Evolutionary conservation across 1,140 invertebrate genomes (phyloP), one percentile per base, ranked within the genome.

Genomic region (Drosophila lowei): DNA sequence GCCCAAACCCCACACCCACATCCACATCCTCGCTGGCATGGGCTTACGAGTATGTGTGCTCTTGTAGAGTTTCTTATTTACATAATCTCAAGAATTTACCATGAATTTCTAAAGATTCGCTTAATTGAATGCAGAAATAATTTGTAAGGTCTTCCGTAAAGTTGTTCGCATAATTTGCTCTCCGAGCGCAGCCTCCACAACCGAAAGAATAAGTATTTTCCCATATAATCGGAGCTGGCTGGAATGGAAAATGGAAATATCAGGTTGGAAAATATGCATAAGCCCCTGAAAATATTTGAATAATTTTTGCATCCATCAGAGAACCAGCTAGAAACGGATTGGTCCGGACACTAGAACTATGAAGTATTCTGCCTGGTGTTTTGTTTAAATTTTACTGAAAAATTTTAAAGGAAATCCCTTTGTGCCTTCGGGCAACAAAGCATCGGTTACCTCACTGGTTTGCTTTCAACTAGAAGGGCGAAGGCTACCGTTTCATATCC

Each of bases 41-140:
- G 21, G 50, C 38, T 25, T 38, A 21, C 47, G 18, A 42, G 38
- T 63, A 47, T 53, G 34, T 25, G 38, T 54, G 50, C 47, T 48
- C 46, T 55, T 63, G 76, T 42, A 49, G 63, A 68, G 64, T 70
- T 74, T 71, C 77, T 75, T 75, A 79, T 79, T 79, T 79, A 71
- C 65, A 79, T 79, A 79, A 75, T 60, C 65, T 75, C 42, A 58
- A 79, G 66, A 38, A 71, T 61, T 75, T 46, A n/a, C 46, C 56
- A 47, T 63, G 54, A 75, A 64, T 60, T 79, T 75, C 60, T 75
- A 71, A 79, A 79, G 60, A 57, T 75, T 57, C 64, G 56, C 52
- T 56, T 63, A 61, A 79, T 70, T 75, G 56, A 79, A 79, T 75
- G 77, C 49, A 53, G 55, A 75, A 70, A 74, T 79, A 68, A 79